Base-by-base conservation (phyloP, 2,888 invertebrate genomes). In the Itoplectis maculator region DNA sequence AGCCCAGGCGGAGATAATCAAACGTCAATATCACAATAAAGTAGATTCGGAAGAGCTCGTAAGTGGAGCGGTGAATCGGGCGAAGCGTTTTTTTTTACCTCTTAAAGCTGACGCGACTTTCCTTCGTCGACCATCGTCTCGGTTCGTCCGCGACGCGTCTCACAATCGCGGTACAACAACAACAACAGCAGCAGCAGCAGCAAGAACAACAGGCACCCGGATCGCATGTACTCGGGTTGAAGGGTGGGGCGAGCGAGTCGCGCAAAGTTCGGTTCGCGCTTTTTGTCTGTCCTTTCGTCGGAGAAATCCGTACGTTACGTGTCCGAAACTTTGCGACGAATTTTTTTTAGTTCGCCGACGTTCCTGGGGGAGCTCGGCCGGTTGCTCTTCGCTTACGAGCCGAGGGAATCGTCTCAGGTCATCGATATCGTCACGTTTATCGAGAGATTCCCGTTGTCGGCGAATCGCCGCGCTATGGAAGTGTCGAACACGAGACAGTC, bases 401-500 rank as follows among this genome's bases (percentile, higher is more conserved):
- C 45, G n/a, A 73, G 51, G 20, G 35, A 66, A 51, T 74, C 35
- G 23, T 73, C 89, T 95, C 95, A 97, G 94, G 97, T 97, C 95
- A 97, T 96, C 87, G 98, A 98, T 93, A 99, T 99, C 93, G 99
- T 99, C 91, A 99, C 99, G 94, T 99, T 99, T 90, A 99, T 99
- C 89, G 99, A 99, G 87, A 99, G 95, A 94, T 99, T 99, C 63
- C 99, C 99, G 93, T 99, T 99, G 93, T 99, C 99, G 74, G 99
- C 99, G 94, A 99, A 99, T 82, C 99, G 95, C 94, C 99, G 98
- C 85, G 99, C 99, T 92, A 99, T 98, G 86, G 98, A 97, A 74
- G 99, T 98, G 93, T 99, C 99, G 94, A 99, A 99, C 84, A 99
- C 99, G 84, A 99, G 95, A 93, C 99, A 99, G 94, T 99, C 99